Evolutionary conservation across 2,113 vertebrate species (phyloP).

Genomic region (Pollimyrus isidori): DNA sequence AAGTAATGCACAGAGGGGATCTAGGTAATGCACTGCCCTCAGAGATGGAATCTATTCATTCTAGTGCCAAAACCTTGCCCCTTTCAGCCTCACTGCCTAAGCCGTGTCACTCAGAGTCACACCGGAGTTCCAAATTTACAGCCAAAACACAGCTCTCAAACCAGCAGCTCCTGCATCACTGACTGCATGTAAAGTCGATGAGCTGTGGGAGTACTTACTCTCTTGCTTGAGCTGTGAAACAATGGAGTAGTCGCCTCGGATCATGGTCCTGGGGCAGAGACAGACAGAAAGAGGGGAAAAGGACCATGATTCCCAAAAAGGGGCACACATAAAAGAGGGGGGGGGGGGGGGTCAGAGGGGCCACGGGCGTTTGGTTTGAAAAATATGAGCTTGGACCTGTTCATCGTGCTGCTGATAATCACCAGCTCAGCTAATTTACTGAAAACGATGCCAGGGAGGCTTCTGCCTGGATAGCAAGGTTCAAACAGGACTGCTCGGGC

Average conservation of each 20-base stretch:
- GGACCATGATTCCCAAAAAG: background rate
- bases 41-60: constrained; percentile 36
- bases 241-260: constrained; percentile 86
- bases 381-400: background rate
- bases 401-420: background rate
- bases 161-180: background rate
- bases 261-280: constrained; percentile 77
- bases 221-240: constrained; percentile 76
- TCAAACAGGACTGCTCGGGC: background rate
- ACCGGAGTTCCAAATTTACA: background rate
- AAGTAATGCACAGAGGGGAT: constrained; percentile 52
- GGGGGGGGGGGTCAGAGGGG: too few species aligned
- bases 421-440: background rate
- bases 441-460: background rate
- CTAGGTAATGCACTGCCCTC: constrained; percentile 51
- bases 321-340: background rate
- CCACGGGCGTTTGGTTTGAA: background rate
- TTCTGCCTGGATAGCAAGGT: background rate
- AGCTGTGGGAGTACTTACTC: constrained; percentile 63
- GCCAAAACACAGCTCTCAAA: background rate
- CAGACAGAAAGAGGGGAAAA: background rate
- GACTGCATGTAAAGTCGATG: background rate
- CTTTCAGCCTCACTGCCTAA: background rate
- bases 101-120: background rate
- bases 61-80: background rate